Conservation (phyloP, 2,797 vertebrate genomes). For the Sternarchorhynchus goeldii region DNA sequence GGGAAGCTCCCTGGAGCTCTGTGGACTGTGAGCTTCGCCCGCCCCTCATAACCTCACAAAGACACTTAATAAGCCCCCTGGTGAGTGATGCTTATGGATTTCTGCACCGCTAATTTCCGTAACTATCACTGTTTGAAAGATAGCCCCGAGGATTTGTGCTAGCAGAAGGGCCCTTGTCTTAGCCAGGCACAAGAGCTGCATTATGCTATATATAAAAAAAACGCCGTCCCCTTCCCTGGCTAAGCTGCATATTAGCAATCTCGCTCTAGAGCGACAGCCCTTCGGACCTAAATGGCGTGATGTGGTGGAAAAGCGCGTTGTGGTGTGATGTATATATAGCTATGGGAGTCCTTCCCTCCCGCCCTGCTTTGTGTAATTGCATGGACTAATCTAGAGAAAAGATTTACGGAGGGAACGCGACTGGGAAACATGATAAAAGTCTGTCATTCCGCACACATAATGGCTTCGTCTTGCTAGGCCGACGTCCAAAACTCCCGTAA, state of each 20-base stretch:
- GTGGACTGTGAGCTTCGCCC: constrained; percentile 70
- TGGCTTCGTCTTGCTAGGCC: constrained; percentile 67
- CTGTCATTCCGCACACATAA: constrained; percentile 48
- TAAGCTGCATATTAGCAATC: constrained; percentile 74
- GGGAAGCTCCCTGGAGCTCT: constrained; percentile 63
- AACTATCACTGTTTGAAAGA: constrained; percentile 99
- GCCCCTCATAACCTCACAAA: constrained; percentile 79
- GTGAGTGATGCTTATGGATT: constrained; percentile 94
- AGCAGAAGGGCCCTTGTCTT: constrained; percentile 75
- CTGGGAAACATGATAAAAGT: constrained; percentile 50
- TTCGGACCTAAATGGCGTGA: constrained; percentile 60
- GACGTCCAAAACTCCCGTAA: constrained; percentile 72
- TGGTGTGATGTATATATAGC: no score
- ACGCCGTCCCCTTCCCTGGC: constrained; percentile 62
- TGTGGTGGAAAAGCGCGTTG: not conserved
- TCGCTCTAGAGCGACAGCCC: constrained; percentile 63
- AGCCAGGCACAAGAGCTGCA: constrained; percentile 85
- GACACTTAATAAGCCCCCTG: constrained; percentile 93
- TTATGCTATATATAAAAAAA: constrained; percentile 86
- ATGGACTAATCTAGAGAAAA: constrained; percentile 17
- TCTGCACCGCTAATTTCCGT: constrained; percentile 97
- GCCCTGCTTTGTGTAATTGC: constrained; percentile 17
- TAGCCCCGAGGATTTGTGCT: constrained; percentile 86
- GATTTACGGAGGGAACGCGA: constrained; percentile 12
- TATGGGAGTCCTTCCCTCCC: no score